phyloP scores from a whole-genome alignment of 2,113 vertebrate species.

The Engystomops pustulosus region DNA sequence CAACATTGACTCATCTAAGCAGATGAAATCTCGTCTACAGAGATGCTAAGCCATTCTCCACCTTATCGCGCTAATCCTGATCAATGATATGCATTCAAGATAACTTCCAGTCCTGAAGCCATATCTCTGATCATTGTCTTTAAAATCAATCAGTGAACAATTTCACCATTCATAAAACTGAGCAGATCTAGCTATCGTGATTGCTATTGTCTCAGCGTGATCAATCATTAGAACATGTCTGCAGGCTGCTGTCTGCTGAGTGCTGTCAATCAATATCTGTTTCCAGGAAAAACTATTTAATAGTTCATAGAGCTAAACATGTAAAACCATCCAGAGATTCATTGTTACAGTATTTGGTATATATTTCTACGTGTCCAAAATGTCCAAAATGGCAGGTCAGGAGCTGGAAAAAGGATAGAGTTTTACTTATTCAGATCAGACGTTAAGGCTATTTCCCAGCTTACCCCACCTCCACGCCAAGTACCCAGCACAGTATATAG shows the following conservation, averaged over 20 bases:
- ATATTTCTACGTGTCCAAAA: not conserved
- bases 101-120: slow-evolving; percentile 1
- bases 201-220: slow-evolving; percentile 3
- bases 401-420: not conserved
- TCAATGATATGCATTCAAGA: slow-evolving; percentile 28
- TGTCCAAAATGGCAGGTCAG: not conserved
- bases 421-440: not conserved
- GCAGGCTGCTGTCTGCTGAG: not conserved
- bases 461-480: too few species aligned
- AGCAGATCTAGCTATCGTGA: not conserved
- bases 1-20: not conserved
- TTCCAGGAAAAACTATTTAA: not conserved
- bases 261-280: slow-evolving; percentile 15
- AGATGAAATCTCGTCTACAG: slow-evolving; percentile 14
- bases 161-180: not conserved
- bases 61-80: not conserved
- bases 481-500: too few species aligned
- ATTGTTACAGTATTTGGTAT: not conserved
- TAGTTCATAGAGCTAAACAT: not conserved
- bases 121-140: slow-evolving; percentile 21
- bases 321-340: not conserved
- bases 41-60: not conserved
- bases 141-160: not conserved
- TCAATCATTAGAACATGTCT: slow-evolving; percentile 26
- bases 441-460: too few species aligned